Conservation (phyloP, 1,140 invertebrate species). For the Bathynomus jamesi region DNA sequence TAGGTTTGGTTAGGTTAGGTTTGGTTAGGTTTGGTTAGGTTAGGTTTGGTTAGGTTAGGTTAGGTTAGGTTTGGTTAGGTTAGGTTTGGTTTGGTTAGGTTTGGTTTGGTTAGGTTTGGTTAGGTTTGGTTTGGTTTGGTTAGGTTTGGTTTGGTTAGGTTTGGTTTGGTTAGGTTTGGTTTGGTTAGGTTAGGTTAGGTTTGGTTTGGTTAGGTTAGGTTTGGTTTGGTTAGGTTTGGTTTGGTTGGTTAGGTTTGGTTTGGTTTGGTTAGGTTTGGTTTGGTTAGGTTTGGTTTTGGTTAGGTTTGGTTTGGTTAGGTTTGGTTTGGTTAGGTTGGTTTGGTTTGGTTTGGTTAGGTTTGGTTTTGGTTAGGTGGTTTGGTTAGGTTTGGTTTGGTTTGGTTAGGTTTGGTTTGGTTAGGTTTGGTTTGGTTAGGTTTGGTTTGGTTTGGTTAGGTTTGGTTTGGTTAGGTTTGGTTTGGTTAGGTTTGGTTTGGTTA, state of each 20-base stretch:
- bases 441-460: not conserved
- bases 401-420: not conserved
- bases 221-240: not conserved
- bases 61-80: not conserved
- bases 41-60: conserved; percentile 1
- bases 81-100: not conserved
- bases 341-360: no score
- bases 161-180: not conserved
- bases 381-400: not conserved
- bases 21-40: not conserved
- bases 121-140: not conserved
- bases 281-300: not conserved
- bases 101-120: not conserved
- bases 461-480: not conserved
- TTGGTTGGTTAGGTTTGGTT: no score
- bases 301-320: not conserved
- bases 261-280: not conserved
- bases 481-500: not conserved
- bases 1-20: not conserved
- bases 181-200: not conserved
- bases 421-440: not conserved
- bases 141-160: not conserved
- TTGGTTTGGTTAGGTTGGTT: no score
- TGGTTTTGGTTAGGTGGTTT: not conserved
- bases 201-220: not conserved